Evolutionary conservation across 1,140 invertebrate species (phyloP).

Genomic region (Platyscapa corneri): DNA sequence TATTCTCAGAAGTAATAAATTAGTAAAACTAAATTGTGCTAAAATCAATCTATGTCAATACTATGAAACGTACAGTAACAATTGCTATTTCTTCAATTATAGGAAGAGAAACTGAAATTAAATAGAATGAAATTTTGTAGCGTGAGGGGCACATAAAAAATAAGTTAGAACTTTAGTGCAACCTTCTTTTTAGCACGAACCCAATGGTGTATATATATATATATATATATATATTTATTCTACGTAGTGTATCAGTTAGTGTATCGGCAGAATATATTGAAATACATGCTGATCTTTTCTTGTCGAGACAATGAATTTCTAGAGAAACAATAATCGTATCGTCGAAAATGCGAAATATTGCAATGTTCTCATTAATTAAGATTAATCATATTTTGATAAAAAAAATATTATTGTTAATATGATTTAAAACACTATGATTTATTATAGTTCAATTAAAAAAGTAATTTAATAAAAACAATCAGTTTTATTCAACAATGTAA

Average conservation of each 20-base stretch:
- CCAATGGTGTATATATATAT: neutral
- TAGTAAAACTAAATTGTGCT: slow-evolving; percentile 61
- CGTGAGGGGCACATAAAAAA: neutral
- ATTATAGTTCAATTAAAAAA: too few species aligned
- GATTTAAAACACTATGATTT: too few species aligned
- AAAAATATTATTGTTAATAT: too few species aligned
- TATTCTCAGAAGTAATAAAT: slow-evolving; percentile 69
- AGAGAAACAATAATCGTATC: neutral
- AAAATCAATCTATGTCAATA: neutral
- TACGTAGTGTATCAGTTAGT: neutral
- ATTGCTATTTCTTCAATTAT: neutral
- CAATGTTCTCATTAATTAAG: slow-evolving; percentile 13
- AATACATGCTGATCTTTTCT: neutral
- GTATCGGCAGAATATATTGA: slow-evolving; percentile 21
- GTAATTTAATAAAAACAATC: too few species aligned
- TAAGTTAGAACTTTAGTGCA: neutral
- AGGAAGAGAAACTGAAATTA: neutral
- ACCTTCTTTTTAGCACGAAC: neutral
- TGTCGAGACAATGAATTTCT: neutral
- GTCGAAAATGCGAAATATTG: neutral
- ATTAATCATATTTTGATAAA: neutral
- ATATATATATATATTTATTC: slow-evolving; percentile 13
- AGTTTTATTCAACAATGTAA: too few species aligned
- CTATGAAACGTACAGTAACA: too few species aligned
- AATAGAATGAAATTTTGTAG: neutral